Evolutionary conservation across 1,140 invertebrate species (phyloP).

Genomic region (Ephestia elutella): DNA sequence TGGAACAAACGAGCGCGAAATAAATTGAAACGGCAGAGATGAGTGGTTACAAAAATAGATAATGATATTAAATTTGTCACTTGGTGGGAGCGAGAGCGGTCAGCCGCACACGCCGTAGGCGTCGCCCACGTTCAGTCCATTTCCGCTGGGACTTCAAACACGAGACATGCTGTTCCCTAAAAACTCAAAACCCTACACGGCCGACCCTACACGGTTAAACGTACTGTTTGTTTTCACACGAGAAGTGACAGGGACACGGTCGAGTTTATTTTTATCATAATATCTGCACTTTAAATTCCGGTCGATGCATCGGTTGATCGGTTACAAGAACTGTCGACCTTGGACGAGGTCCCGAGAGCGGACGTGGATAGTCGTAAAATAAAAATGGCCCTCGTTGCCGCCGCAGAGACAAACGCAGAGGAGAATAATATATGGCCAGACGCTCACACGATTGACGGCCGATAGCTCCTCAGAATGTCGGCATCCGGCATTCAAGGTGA

Average conservation of each 20-base stretch:
- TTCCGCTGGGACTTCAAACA: conserved; percentile 43
- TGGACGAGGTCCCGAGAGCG: conserved; percentile 53
- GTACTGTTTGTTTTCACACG: conserved; percentile 14
- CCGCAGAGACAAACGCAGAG: conserved; percentile 55
- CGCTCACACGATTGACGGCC: conserved; percentile 65
- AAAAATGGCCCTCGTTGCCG: conserved; percentile 52
- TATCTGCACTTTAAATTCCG: conserved; percentile 23
- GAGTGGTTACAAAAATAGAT: conserved; percentile 41
- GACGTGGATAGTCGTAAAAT: conserved; percentile 67
- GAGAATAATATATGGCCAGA: conserved; percentile 63
- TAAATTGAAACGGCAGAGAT: conserved; percentile 24
- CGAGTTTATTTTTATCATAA: background rate
- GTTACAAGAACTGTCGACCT: conserved; percentile 50
- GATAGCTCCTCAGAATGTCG: conserved; percentile 61
- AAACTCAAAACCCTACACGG: conserved; percentile 13
- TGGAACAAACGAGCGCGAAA: conserved; percentile 38
- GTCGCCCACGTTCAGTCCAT: conserved; percentile 53
- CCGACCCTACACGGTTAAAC: background rate
- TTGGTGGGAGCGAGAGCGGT: conserved; percentile 40
- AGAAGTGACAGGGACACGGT: background rate
- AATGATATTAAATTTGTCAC: conserved; percentile 53
- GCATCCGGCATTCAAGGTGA: conserved; percentile 71
- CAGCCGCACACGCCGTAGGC: conserved; percentile 42
- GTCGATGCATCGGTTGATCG: conserved; percentile 33
- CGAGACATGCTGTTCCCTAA: conserved; percentile 37